Conservation (phyloP, 2,888 invertebrate genomes). For the Ophioninae sp. region DNA sequence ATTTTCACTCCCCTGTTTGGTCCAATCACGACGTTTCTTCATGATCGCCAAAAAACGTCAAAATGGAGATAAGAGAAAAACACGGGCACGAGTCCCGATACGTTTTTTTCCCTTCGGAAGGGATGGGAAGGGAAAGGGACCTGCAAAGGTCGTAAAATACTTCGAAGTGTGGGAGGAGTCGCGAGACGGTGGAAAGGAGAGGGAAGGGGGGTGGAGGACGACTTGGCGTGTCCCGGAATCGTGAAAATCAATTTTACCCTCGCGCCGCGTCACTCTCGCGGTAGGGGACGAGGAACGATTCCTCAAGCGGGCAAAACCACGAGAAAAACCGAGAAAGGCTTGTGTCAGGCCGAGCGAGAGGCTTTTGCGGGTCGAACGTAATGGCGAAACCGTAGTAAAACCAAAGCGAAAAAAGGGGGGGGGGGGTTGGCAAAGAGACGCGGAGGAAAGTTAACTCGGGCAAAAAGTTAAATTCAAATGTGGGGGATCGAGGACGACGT, state of each 20-base stretch:
- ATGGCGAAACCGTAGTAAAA: slow-evolving; percentile 17
- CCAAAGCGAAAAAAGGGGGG: slow-evolving; percentile 11
- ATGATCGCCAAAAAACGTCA: background rate
- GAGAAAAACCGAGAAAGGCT: slow-evolving; percentile 20
- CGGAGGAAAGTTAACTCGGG: slow-evolving; percentile 20
- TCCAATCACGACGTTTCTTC: too few relatives aligned
- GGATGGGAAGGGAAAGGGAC: slow-evolving; percentile 26
- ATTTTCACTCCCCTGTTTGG: background rate
- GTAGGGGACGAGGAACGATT: slow-evolving; percentile 45
- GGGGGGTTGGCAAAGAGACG: background rate
- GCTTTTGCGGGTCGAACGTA: slow-evolving; percentile 26
- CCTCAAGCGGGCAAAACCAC: slow-evolving; percentile 49
- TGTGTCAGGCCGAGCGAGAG: slow-evolving; percentile 16
- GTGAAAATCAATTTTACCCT: slow-evolving; percentile 63
- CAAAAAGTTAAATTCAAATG: slow-evolving; percentile 50
- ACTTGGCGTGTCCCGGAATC: slow-evolving; percentile 58
- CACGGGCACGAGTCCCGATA: slow-evolving; percentile 21
- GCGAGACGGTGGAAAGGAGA: background rate
- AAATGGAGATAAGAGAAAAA: slow-evolving; percentile 47
- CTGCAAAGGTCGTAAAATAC: slow-evolving; percentile 58
- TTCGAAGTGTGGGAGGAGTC: slow-evolving; percentile 23
- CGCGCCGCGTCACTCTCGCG: slow-evolving; percentile 19
- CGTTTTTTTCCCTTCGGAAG: slow-evolving; percentile 21
- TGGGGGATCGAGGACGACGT: slow-evolving; percentile 11
- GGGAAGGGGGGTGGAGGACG: too few relatives aligned